phyloP scores from a whole-genome alignment of 2,888 invertebrate species.

The Eutolmus rufibarbis region DNA sequence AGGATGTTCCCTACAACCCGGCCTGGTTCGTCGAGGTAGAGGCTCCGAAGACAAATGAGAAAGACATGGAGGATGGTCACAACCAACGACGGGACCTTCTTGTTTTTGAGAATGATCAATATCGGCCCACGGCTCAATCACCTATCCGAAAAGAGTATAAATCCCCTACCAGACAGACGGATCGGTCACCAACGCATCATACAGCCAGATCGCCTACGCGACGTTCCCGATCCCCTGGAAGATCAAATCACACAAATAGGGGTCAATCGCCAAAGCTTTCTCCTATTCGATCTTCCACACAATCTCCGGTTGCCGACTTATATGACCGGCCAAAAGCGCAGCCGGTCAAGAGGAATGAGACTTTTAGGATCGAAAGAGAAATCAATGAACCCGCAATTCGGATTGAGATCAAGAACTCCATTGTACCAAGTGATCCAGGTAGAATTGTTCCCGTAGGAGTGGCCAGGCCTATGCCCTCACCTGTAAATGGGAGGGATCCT shows the following conservation, averaged over 20 bases:
- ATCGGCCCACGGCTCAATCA: slow-evolving; percentile 58
- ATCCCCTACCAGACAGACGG: slow-evolving; percentile 47
- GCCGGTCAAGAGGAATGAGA: slow-evolving; percentile 46
- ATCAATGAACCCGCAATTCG: slow-evolving; percentile 55
- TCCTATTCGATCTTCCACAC: neutral
- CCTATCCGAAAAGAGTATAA: slow-evolving; percentile 53
- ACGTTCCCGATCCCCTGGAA: neutral
- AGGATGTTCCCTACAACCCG: slow-evolving; percentile 59
- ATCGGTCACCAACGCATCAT: slow-evolving; percentile 49
- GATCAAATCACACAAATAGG: neutral
- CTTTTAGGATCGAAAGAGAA: slow-evolving; percentile 50
- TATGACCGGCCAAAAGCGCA: neutral
- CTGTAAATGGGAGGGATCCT: neutral
- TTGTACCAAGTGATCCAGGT: slow-evolving; percentile 58
- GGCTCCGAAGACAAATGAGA: slow-evolving; percentile 44
- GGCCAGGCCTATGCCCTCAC: slow-evolving; percentile 58
- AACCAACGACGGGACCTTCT: slow-evolving; percentile 53
- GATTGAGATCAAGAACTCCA: slow-evolving; percentile 61
- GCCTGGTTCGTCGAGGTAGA: slow-evolving; percentile 62
- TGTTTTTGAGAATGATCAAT: slow-evolving; percentile 59
- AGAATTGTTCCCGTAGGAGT: slow-evolving; percentile 61
- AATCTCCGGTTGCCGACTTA: neutral
- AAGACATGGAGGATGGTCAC: slow-evolving; percentile 50
- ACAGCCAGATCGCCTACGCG: neutral
- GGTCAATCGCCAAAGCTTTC: neutral